Conservation (phyloP, 2,113 vertebrate genomes). For the Nipponia nippon region DNA sequence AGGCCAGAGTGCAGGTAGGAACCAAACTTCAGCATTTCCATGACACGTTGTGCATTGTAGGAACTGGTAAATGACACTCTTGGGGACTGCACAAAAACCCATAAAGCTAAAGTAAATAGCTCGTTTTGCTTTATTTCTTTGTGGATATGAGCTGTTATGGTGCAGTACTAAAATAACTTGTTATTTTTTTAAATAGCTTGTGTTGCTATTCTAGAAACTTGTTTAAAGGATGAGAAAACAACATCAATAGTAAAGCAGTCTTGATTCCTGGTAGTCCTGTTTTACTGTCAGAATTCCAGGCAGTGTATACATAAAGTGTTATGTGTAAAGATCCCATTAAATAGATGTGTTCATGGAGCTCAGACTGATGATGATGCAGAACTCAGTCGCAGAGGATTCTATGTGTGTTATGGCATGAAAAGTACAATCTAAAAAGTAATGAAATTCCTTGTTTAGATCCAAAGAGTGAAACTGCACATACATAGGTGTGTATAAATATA, state of each 20-base stretch:
- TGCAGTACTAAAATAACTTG: neutral
- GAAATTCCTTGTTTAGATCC: neutral
- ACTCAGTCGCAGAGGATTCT: neutral
- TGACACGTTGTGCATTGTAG: neutral
- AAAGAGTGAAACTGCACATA: neutral
- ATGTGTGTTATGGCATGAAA: neutral
- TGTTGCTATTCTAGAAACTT: neutral
- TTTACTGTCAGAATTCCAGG: neutral
- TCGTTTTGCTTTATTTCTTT: neutral
- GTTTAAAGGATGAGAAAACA: neutral
- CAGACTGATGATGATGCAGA: neutral
- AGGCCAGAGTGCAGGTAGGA: conserved; percentile 96
- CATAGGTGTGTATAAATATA: neutral
- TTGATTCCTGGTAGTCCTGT: neutral
- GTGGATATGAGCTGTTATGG: neutral
- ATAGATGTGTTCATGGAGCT: neutral
- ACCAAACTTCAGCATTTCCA: neutral
- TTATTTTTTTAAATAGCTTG: neutral
- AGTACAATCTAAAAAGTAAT: neutral
- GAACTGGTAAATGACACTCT: neutral
- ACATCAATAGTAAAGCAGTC: neutral
- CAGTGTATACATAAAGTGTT: neutral
- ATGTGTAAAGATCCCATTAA: neutral
- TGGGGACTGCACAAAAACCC: neutral
- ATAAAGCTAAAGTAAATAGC: neutral